Evolutionary conservation across 2,797 vertebrate species (phyloP).

Genomic region (Sorex maritimensis): DNA sequence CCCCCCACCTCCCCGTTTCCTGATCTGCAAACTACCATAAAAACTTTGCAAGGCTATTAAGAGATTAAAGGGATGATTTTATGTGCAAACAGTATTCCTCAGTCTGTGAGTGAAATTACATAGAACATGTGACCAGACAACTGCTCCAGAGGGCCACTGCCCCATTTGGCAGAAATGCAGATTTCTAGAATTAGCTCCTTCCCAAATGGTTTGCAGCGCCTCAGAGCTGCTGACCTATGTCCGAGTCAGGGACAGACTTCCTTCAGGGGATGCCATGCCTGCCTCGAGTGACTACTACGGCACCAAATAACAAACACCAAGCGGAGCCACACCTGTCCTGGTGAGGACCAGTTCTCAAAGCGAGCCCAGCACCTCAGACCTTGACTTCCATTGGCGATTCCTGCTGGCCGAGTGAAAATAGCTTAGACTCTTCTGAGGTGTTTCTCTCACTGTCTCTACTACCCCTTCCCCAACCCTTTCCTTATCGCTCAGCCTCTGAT

Average conservation of each 20-base stretch:
- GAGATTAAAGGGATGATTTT: slow-evolving; percentile 71
- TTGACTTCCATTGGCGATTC: neutral
- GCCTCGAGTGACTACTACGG: neutral
- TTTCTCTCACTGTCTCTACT: neutral
- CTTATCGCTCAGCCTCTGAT: neutral
- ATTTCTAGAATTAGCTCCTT: slow-evolving; percentile 38
- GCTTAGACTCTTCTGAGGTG: neutral
- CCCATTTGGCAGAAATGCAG: neutral
- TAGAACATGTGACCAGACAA: slow-evolving; percentile 6
- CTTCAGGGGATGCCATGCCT: too few relatives aligned
- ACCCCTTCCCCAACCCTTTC: neutral
- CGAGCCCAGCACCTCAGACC: fast-evolving
- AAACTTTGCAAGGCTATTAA: slow-evolving; percentile 56
- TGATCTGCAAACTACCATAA: slow-evolving; percentile 65
- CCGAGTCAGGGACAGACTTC: neutral
- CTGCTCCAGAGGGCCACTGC: neutral
- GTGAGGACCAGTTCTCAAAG: neutral
- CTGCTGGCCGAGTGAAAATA: too few relatives aligned
- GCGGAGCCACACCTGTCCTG: neutral
- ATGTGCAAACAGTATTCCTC: slow-evolving; percentile 41
- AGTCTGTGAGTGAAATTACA: slow-evolving; percentile 38
- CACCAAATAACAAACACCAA: neutral
- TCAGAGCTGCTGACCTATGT: neutral
- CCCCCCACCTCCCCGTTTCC: slow-evolving; percentile 34
- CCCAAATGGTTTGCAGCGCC: neutral